Evolutionary conservation across 2,797 vertebrate species (phyloP), one percentile per base, ranked within the genome.

Genomic region (Karalla daura): DNA sequence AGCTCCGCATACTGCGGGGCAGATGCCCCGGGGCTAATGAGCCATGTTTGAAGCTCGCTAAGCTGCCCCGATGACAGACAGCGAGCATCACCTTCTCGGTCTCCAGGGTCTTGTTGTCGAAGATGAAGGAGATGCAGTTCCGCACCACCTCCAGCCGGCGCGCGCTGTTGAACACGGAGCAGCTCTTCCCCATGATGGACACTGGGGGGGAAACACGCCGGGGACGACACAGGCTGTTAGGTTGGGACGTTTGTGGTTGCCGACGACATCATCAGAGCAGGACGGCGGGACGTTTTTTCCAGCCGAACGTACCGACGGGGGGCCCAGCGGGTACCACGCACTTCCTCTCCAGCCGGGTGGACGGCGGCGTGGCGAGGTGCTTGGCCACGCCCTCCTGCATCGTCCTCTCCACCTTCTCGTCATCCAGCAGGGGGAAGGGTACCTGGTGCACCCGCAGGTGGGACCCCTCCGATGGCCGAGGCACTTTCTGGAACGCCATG

Each of bases 401-500:
- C 40, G 95, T 88, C 49, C 91, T 94, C 84, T 97, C 96, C 78
- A 99, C 95, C 15, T 91, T 94, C 35, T 88, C 82, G 28, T 96
- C 95, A 45, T 95, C 94, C 78, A 99, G 92, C 18, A 82, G 72
- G 2, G 96, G 96, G 50, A 99, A 99, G 32, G 98, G 96, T 60
- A 98, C 93, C 81, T 98, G 90, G 77, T 99, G 98, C 55, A 99
- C 95, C 1, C 97, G 94, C 78, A 99, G 76, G 87, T 99, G 97
- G 25, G 97, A 99, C 47, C 98, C 98, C 88, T 99, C 98, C 0
- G 96, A 98, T 1, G 98, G 98, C 37, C 96, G 94, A 3, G 96
- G 97, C 80, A 99, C 96, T 88, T 99, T 99, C 92, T 99, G 98
- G 91, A 99, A 99, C 5, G 97, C 95, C 94, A 98, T 98, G 89